Conservation (phyloP, 2,888 invertebrate species). For the Tenthredo notha region DNA sequence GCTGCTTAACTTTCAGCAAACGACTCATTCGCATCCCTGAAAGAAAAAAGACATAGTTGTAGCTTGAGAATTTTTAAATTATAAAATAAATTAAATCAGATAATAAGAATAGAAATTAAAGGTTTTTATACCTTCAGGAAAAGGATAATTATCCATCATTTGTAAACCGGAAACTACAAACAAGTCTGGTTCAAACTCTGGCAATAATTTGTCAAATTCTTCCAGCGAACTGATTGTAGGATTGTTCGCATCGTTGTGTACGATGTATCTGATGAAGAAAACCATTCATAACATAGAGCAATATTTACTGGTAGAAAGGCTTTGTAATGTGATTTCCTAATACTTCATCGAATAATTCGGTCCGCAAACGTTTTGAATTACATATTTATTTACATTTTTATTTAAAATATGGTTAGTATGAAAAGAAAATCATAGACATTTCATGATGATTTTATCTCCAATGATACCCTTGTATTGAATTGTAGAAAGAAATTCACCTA, state of each 20-base stretch:
- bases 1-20: constrained; percentile 83
- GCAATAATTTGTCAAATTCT: constrained; percentile 83
- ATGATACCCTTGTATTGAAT: neutral
- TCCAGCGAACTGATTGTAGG: constrained; percentile 87
- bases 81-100: neutral
- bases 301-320: neutral
- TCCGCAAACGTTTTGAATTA: neutral
- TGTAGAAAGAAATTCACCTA: constrained; percentile 77
- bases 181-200: constrained; percentile 84
- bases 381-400: neutral
- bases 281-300: neutral
- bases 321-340: neutral
- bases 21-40: constrained; percentile 84
- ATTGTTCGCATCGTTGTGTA: constrained; percentile 91
- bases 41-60: constrained; percentile 65
- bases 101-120: neutral
- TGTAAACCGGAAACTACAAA: constrained; percentile 91
- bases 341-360: neutral
- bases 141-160: constrained; percentile 93
- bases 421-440: neutral
- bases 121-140: constrained; percentile 79
- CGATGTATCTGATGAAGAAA: constrained; percentile 82
- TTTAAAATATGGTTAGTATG: neutral
- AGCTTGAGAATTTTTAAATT: constrained; percentile 38
- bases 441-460: neutral